phyloP scores from a whole-genome alignment of 2,113 vertebrate species.

The Cephalopterus ornatus region DNA sequence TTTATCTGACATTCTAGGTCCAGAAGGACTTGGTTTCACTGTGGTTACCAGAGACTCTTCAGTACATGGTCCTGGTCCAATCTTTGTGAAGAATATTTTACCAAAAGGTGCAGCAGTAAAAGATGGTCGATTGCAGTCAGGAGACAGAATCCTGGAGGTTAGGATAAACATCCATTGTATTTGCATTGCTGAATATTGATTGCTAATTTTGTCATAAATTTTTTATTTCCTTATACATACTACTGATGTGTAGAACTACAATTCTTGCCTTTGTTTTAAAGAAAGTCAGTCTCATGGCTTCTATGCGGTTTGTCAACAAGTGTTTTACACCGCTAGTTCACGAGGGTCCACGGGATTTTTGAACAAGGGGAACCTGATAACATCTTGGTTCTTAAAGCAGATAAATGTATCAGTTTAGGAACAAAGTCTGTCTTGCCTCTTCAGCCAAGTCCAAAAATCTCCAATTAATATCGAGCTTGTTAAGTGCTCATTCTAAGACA shows the following conservation, averaged over 20 bases:
- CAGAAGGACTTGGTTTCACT: conserved; percentile 95
- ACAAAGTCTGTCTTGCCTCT: background rate
- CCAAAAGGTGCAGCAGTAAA: conserved; percentile 93
- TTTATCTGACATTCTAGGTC: conserved; percentile 73
- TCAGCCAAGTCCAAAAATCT: background rate
- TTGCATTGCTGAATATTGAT: background rate
- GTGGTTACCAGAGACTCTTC: conserved; percentile 97
- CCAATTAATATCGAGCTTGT: background rate
- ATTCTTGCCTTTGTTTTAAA: background rate
- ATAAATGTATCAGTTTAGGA: background rate
- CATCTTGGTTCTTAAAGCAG: background rate
- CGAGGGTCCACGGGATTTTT: background rate
- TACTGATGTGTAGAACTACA: background rate
- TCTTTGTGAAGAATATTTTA: conserved; percentile 97
- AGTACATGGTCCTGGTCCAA: conserved; percentile 89
- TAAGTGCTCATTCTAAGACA: background rate
- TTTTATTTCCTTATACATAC: background rate
- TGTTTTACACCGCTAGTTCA: background rate
- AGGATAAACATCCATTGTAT: background rate
- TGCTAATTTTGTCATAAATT: background rate
- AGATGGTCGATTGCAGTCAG: conserved; percentile 93
- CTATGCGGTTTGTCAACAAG: background rate
- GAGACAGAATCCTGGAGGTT: conserved; percentile 96
- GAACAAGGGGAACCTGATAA: background rate
- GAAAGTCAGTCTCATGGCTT: background rate